Evolutionary conservation across 2,113 vertebrate genomes (phyloP), one percentile per base, ranked within the genome.

Genomic region (Planiliza haematocheilus): DNA sequence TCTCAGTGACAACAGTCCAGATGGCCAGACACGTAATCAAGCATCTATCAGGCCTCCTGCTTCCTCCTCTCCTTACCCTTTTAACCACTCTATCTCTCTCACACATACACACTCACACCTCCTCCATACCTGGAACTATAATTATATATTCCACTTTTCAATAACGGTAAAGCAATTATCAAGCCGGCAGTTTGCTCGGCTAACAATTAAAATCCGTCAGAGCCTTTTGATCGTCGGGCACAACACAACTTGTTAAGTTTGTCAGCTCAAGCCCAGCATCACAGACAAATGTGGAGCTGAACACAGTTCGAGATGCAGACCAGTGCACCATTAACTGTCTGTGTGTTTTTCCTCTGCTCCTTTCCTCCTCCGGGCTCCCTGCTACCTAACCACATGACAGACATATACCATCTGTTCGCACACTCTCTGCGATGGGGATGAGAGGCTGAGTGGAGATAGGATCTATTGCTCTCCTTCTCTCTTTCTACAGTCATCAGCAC

Each of bases 1-100:
- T 83, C 90, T 88, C 59, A 20, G 75, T 89, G 88, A 90, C 89
- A 91, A 81, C 83, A 45, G 87, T 85, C 90, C 91, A 93, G 91
- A 93, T 93, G 91, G 91, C 85, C 87, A 91, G 89, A 85, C 82
- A 84, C 77, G 68, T 86, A 91, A 89, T 88, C 86, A 84, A 81
- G 85, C 83, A 82, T 88, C 86, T 77, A 90, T 87, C 89, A 90
- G 84, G 55, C 78, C 62, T 78, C 78, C 82, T 75, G 82, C 78
- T 86, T 89, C 80, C 79, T 88, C 73, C 79, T 86, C 83, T 83
- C 72, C 70, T 80, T 81, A 79, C 60, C 78, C 61, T 86, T 85
- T 82, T 68, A 77, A 70, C 81, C 78, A 78, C 71, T 61, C 58
- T 69, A 12, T 78, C 76, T 81, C 80, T 83, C 74, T 82, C 67